Evolutionary conservation across 2,797 vertebrate species (phyloP), one percentile per base, ranked within the genome.

Genomic region (Falco peregrinus): DNA sequence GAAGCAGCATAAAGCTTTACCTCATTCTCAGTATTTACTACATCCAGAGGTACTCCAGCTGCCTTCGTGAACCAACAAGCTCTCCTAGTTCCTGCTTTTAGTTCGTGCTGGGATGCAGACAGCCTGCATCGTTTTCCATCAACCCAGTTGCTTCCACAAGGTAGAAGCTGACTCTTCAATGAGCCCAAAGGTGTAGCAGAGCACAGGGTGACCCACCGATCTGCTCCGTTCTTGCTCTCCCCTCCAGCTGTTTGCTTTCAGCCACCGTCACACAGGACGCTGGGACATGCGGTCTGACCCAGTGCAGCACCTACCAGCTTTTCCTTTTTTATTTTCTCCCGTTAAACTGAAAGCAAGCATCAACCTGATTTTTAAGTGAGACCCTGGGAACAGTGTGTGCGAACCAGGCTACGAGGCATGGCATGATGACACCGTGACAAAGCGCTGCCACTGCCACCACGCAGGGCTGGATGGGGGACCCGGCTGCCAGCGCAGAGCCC

Each of bases 371-470:
- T 61, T 16, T 17, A 33, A 67, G 26, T 37, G 24, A 90, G 31
- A n/a, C 3, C 8, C 25, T 0, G 0, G 69, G 51, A 67, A 14
- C 10, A 3, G 1, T 1, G 5, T 8, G 56, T 70, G 64, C 48
- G 33, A 65, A 15, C 3, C 77, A 39, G 51, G 64, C 56, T 33
- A 8, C 2, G 35, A 54, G 48, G 6, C 8, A 50, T 5, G 0
- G 3, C 4, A 33, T 1, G 11, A 26, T 29, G 31, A 10, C 54
- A 28, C 31, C 9, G 0, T 25, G 68, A 31, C 2, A 0, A 35
- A 39, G 57, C 0, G 1, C 61, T 78, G 70, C 33, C 25, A 0
- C 35, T 0, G 0, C 15, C 20, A 31, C 37, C 21, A 10, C 2
- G 4, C 39, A 33, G 47, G 9, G 29, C n/a, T 10, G 1, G 65